phyloP scores from a whole-genome alignment of 2,888 invertebrate species.

The Athripsodes cinereus region DNA sequence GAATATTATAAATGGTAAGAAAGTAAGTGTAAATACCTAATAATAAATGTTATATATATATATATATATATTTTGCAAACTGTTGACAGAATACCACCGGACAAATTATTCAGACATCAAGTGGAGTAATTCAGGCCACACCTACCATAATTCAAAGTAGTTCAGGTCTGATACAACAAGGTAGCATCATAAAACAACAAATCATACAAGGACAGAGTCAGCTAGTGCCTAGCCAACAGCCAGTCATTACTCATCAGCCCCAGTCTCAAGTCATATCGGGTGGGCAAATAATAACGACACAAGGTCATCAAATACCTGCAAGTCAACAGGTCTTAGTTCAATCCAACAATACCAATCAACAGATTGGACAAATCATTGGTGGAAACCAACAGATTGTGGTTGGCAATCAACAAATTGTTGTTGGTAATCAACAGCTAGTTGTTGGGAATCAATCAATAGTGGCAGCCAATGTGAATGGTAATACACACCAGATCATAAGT shows the following conservation, averaged over 20 bases:
- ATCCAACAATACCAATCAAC: slow-evolving; percentile 10
- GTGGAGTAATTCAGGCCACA: slow-evolving; percentile 45
- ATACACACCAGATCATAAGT: slow-evolving; percentile 31
- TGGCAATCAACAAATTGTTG: slow-evolving; percentile 31
- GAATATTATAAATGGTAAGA: no score
- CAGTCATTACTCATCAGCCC: slow-evolving; percentile 45
- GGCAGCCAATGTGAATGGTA: slow-evolving; percentile 42
- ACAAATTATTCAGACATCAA: slow-evolving; percentile 18
- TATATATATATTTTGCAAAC: not conserved
- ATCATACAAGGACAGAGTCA: slow-evolving; percentile 32
- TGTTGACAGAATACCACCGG: slow-evolving; percentile 10
- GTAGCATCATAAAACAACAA: slow-evolving; percentile 25
- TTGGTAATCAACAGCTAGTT: slow-evolving; percentile 22
- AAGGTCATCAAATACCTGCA: slow-evolving; percentile 29
- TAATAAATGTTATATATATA: no score
- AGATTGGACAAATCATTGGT: slow-evolving; percentile 12
- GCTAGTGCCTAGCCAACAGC: slow-evolving; percentile 46
- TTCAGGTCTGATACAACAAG: slow-evolving; percentile 16
- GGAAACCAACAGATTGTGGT: slow-evolving; percentile 28
- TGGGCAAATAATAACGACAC: slow-evolving; percentile 25
- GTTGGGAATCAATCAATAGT: slow-evolving; percentile 37
- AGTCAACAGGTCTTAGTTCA: slow-evolving; percentile 28
- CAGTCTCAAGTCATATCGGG: slow-evolving; percentile 46
- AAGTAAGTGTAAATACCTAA: no score
- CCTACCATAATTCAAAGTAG: slow-evolving; percentile 41